Conservation (phyloP, 2,113 vertebrate species). For the Bos javanicus region DNA sequence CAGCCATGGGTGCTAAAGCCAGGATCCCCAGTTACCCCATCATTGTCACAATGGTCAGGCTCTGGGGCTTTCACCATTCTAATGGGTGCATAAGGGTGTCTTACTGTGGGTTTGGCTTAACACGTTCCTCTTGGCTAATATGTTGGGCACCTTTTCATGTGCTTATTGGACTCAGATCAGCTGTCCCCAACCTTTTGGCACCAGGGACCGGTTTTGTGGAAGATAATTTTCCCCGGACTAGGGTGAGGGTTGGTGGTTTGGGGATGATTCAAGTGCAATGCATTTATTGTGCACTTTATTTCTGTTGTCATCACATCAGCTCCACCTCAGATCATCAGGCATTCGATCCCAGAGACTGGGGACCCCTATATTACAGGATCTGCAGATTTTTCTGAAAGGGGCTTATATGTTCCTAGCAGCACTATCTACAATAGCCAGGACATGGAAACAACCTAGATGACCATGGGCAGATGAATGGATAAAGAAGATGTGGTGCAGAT, state of each 20-base stretch:
- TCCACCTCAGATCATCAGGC: neutral
- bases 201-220: neutral
- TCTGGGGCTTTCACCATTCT: accelerated
- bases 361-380: neutral
- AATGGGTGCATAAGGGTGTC: no score
- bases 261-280: neutral
- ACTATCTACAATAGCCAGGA: neutral
- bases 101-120: neutral
- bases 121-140: neutral
- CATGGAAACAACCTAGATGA: neutral
- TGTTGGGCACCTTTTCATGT: accelerated
- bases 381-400: neutral
- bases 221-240: accelerated
- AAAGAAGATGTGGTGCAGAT: neutral
- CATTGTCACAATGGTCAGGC: neutral
- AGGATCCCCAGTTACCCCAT: neutral
- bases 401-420: neutral
- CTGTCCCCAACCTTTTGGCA: neutral
- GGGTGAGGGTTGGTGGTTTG: neutral
- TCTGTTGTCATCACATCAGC: neutral
- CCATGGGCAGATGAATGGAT: accelerated
- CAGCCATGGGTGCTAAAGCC: neutral
- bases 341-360: accelerated
- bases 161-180: neutral
- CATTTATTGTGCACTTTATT: neutral